Evolutionary conservation across 2,113 vertebrate genomes (phyloP), one percentile per base, ranked within the genome.

Genomic region (Centropristis striata): DNA sequence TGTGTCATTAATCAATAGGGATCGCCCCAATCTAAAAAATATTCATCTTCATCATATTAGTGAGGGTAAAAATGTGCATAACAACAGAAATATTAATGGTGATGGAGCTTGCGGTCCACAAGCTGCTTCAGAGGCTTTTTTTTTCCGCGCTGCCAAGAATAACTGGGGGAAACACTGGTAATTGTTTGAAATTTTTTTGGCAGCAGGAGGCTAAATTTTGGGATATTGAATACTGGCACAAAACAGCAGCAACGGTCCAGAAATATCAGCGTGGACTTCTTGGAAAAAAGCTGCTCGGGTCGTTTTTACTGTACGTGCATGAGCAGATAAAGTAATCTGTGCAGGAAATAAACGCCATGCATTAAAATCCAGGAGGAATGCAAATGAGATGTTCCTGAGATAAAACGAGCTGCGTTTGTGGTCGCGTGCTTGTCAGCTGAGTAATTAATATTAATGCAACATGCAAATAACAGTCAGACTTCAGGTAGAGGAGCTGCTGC

Each of bases 401-500:
- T 81, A 36, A 75, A 78, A 71, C 49, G 3, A 23, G 47, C 57
- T 20, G 6, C 4, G 73, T 65, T 4, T 15, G 80, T 71, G 75
- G 59, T 72, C 6, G n/a, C 32, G 6, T 32, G n/a, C 32, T 6
- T 72, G 83, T 86, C 86, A 78, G 69, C 80, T 49, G 53, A 61
- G 66, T 75, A 60, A 86, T 89, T 82, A 87, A 87, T 85, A 90
- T 90, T 83, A 85, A 90, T 87, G 79, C 42, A 41, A 78, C 78
- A 76, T 75, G 71, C 63, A 70, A 75, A 76, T 64, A 66, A 86
- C 84, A 46, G 49, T 60, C 1, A 39, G 77, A 23, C 71, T 76
- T 70, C 46, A 39, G 42, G 32, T 49, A 78, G 32, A 32, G 32
- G 32, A 32, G 32, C 32, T 4, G 32, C 32, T 32, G 32, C 3